A percentile compares a stretch with the other conserved stretches of the same genome.
Evolutionary conservation across 2,113 vertebrate species (phyloP).

Genomic region (Zosterops pallidus): DNA sequence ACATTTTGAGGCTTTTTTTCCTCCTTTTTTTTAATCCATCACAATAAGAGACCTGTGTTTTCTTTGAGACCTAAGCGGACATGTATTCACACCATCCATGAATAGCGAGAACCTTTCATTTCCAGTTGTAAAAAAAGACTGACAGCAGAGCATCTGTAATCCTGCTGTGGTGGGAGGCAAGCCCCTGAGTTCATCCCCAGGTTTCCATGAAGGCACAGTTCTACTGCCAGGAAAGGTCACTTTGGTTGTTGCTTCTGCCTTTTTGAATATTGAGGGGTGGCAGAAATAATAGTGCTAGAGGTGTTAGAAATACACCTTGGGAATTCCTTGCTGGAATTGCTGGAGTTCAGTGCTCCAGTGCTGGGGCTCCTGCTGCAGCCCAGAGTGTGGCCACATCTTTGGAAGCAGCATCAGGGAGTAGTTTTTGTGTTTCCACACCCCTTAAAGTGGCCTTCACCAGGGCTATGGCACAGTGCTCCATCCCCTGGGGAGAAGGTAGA

Average conservation of each 20-base stretch:
- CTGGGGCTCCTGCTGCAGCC: accelerated
- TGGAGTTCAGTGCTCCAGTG: background rate
- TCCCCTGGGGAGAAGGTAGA: background rate
- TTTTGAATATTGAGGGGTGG: background rate
- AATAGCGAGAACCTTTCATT: background rate
- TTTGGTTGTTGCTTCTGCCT: background rate
- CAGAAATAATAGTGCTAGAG: background rate
- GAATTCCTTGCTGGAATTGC: background rate
- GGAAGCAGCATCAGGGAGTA: background rate
- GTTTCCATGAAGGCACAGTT: background rate
- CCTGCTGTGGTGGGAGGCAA: background rate
- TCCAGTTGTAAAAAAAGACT: background rate
- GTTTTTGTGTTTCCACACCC: background rate
- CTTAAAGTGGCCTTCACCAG: background rate
- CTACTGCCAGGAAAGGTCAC: background rate
- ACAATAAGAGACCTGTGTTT: background rate
- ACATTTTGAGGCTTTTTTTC: background rate
- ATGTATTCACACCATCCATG: background rate
- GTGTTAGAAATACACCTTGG: background rate
- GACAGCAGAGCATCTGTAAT: background rate
- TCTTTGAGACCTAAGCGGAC: background rate
- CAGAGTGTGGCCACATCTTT: background rate
- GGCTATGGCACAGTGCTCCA: background rate
- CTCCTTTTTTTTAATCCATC: background rate
- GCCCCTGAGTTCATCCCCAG: accelerated